Percentiles rank a stretch among this genome's conserved stretches.
Conservation (phyloP, 2,888 invertebrate genomes). For the Argynnis bischoffii region DNA sequence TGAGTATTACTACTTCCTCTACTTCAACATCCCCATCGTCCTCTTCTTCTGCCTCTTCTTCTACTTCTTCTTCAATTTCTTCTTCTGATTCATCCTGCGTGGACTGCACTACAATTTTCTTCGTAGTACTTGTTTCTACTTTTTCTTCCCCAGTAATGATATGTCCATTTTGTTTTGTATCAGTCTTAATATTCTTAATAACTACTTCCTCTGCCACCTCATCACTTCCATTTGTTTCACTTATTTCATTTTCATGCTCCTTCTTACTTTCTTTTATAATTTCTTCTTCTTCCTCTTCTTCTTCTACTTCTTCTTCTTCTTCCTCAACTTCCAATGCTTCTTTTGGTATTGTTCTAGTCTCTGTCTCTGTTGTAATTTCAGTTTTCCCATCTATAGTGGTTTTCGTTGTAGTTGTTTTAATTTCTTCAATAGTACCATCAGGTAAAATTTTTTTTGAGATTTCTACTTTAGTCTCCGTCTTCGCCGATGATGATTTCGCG, state of each 20-base stretch:
- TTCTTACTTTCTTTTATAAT: constrained; percentile 44
- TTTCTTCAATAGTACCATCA: constrained; percentile 69
- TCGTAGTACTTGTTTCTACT: constrained; percentile 61
- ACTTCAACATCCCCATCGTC: constrained; percentile 49
- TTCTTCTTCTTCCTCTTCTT: constrained; percentile 53
- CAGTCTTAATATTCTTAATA: constrained; percentile 43
- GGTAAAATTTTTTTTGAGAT: constrained; percentile 65
- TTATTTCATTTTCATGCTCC: constrained; percentile 34
- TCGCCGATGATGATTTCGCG: constrained; percentile 66
- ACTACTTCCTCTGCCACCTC: constrained; percentile 36
- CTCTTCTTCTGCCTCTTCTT: constrained; percentile 53
- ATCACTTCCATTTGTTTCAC: constrained; percentile 7
- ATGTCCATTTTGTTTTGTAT: constrained; percentile 48
- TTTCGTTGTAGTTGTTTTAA: constrained; percentile 72
- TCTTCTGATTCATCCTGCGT: constrained; percentile 44
- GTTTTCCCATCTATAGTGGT: constrained; percentile 74
- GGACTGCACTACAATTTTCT: constrained; percentile 63
- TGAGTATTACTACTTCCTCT: constrained; percentile 40
- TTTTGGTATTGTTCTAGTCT: constrained; percentile 70
- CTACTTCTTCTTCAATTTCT: constrained; percentile 49
- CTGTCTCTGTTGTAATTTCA: constrained; percentile 70
- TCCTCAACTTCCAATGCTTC: constrained; percentile 57
- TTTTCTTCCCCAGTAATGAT: constrained; percentile 64
- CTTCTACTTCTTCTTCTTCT: constrained; percentile 55
- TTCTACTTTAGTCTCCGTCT: constrained; percentile 75